Percentiles rank a stretch among this genome's conserved stretches.
These are phyloP conservation scores for Lacanobia wlatinum DNA, from an alignment of 2,888 invertebrate genomes.

Conservation along the genomic window DNA sequence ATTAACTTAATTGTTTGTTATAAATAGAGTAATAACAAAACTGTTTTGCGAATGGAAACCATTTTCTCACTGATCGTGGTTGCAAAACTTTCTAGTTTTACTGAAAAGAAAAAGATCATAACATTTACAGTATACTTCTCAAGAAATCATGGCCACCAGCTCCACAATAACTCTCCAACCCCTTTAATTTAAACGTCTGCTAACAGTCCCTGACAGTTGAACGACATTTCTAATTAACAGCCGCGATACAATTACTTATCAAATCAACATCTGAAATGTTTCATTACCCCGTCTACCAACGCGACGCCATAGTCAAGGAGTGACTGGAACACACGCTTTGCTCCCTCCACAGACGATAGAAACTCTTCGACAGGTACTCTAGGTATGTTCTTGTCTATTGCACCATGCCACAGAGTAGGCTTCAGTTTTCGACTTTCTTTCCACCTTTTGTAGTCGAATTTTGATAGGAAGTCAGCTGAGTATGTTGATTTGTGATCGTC, in stretches of 20 bases:
- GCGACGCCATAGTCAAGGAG: constrained; percentile 90
- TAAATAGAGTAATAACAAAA: background rate
- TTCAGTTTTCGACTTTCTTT: constrained; percentile 74
- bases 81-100: background rate
- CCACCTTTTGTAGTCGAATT: constrained; percentile 80
- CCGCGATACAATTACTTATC: constrained; percentile 38
- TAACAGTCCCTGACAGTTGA: constrained; percentile 26
- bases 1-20: background rate
- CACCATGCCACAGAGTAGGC: constrained; percentile 87
- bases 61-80: background rate
- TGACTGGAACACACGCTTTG: constrained; percentile 86
- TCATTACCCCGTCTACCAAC: constrained; percentile 82
- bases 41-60: background rate
- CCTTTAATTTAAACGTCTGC: constrained; percentile 14
- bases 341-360: constrained; percentile 83
- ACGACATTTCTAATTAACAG: constrained; percentile 41
- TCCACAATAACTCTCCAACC: background rate
- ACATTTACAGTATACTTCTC: too few relatives aligned
- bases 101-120: background rate
- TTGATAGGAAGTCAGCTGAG: constrained; percentile 84
- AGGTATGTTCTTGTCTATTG: constrained; percentile 79
- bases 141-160: background rate
- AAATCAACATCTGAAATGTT: constrained; percentile 30
- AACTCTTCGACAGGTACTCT: constrained; percentile 85
- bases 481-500: constrained; percentile 91